Evolutionary conservation across 2,797 vertebrate species (phyloP), one percentile per base, ranked within the genome.

Genomic region (Chloroceryle inda): DNA sequence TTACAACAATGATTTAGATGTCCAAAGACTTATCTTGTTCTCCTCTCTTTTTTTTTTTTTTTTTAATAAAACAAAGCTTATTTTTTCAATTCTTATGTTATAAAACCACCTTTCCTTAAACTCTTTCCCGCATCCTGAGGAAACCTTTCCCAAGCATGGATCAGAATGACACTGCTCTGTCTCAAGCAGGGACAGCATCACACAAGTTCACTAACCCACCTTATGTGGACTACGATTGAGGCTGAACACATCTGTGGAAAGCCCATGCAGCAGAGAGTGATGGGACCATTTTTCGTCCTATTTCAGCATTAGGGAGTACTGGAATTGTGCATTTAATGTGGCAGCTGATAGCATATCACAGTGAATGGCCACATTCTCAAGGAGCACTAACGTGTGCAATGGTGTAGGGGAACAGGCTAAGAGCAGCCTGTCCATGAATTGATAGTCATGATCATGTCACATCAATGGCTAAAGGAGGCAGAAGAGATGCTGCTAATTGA

Each of bases 401-500:
- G 44, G 63, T 61, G 44, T 42, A 74, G 53, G 33, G 26, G 67
- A 87, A 79, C 33, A 75, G 53, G 26, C 26, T 71, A 87, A 37
- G 47, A 85, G 59, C 67, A 92, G 63, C 44, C 84, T 74, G 67
- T 22, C 37, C 0, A 0, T 42, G 67, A 61, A 49, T 81, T 79
- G 79, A 47, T 35, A 91, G 61, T 61, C 61, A 40, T 7, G n/a
- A 49, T 50, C 82, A 74, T 75, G 52, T 50, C 82, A 74, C 78
- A 87, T 6, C 6, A 1, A 77, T 18, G 52, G 86, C 74, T 71
- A 64, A 15, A 92, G 37, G 40, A 94, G 80, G 49, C 26, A 93
- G 81, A 95, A 87, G 75, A 94, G 88, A 89, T 75, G 49, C 72
- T 87, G 75, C 31, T 92, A 85, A 96, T 93, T 91, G 85, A 88